Conservation (phyloP, 2,888 invertebrate genomes). For the Ophion obscuratus region DNA sequence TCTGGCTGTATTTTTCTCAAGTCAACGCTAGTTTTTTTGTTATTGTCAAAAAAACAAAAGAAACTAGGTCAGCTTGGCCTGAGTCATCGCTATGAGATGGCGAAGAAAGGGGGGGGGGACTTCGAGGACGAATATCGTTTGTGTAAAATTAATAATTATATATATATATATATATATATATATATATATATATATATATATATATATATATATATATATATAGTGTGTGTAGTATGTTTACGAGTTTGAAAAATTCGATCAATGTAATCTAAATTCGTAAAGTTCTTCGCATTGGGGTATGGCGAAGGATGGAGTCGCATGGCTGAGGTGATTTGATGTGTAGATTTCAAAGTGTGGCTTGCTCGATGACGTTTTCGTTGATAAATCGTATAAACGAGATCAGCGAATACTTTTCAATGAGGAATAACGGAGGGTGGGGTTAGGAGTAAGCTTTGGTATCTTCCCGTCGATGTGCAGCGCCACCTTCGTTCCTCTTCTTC, state of each 20-base stretch:
- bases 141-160: constrained; percentile 34
- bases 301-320: not conserved
- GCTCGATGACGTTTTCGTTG: constrained; percentile 19
- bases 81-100: constrained; percentile 38
- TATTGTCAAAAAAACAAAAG: constrained; percentile 6
- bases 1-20: constrained; percentile 24
- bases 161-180: no score
- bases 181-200: not conserved
- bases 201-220: no score
- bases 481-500: constrained; percentile 2
- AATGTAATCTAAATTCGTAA: not conserved
- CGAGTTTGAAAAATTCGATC: constrained; percentile 12
- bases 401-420: constrained; percentile 10
- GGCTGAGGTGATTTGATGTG: not conserved
- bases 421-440: constrained; percentile 23
- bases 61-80: constrained; percentile 46
- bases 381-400: constrained; percentile 29
- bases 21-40: constrained; percentile 22
- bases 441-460: constrained; percentile 42
- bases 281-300: not conserved
- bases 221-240: not conserved
- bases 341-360: not conserved
- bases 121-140: constrained; percentile 5
- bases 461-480: constrained; percentile 9
- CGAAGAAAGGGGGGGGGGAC: not conserved